Percentiles rank a stretch among this genome's conserved stretches.
Evolutionary conservation across 1,140 invertebrate species (phyloP).

Genomic region (Zaprionus kolodkinae): DNA sequence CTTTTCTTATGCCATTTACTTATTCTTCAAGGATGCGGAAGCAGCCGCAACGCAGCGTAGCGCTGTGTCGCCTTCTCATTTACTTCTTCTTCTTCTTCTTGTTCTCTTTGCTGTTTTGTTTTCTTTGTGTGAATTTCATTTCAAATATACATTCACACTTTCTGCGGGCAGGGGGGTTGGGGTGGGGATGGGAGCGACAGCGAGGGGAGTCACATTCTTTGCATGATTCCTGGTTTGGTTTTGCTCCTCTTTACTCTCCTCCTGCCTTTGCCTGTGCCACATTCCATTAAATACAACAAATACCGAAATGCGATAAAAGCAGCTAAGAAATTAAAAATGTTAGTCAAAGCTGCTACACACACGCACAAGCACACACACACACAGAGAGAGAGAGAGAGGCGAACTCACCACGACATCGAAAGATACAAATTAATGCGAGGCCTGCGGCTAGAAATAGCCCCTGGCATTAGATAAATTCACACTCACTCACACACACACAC

Average conservation of each 20-base stretch:
- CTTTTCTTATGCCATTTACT: background rate
- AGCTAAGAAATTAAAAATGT: constrained; percentile 68
- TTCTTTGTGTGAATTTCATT: constrained; percentile 32
- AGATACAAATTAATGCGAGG: constrained; percentile 17
- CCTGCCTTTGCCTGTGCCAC: constrained; percentile 24
- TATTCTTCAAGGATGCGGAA: constrained; percentile 34
- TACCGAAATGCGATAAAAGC: constrained; percentile 68
- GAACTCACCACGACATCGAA: constrained; percentile 8
- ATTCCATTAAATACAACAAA: constrained; percentile 71
- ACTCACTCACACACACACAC: background rate
- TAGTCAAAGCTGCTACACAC: constrained; percentile 37
- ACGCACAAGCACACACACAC: constrained; percentile 1
- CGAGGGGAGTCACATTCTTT: constrained; percentile 49
- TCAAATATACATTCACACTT: constrained; percentile 24
- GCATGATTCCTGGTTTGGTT: constrained; percentile 46
- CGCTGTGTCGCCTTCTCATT: constrained; percentile 10
- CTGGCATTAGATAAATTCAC: constrained; percentile 12
- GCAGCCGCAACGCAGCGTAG: constrained; percentile 20
- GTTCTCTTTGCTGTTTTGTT: constrained; percentile 37
- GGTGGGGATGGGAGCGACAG: background rate
- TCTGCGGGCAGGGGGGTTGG: background rate
- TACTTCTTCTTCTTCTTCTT: background rate
- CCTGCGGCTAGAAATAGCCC: constrained; percentile 24
- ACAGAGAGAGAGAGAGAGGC: background rate
- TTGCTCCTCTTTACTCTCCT: constrained; percentile 24